Percentiles rank a stretch among this genome's conserved stretches.
Evolutionary conservation across 1,140 invertebrate species (phyloP).

Genomic region (Luehdorfia chinensis): DNA sequence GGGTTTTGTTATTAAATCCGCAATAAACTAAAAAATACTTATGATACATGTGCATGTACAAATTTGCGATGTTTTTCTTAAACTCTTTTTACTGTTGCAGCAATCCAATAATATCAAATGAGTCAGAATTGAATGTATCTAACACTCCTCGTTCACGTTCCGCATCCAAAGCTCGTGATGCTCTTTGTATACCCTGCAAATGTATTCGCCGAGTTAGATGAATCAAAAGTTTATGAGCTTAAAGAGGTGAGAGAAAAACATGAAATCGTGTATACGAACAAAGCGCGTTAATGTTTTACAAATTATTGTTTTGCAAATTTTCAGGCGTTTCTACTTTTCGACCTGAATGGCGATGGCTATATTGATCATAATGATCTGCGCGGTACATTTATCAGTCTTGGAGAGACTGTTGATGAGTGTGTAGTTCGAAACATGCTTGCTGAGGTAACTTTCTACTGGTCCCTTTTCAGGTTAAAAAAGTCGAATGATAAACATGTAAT

Average conservation of each 20-base stretch:
- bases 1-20: too few species aligned
- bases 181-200: slow-evolving; percentile 55
- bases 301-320: slow-evolving; percentile 1
- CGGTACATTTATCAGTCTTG: slow-evolving; percentile 77
- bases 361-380: slow-evolving; percentile 79
- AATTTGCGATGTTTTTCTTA: too few species aligned
- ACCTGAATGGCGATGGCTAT: slow-evolving; percentile 78
- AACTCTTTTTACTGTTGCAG: too few species aligned
- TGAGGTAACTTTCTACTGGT: slow-evolving; percentile 65
- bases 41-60: too few species aligned
- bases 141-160: slow-evolving; percentile 40
- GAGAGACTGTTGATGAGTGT: slow-evolving; percentile 76
- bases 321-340: slow-evolving; percentile 80
- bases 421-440: slow-evolving; percentile 78
- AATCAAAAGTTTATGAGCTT: slow-evolving; percentile 76
- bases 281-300: background rate
- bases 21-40: too few species aligned
- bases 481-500: too few species aligned
- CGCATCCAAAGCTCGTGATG: slow-evolving; percentile 51
- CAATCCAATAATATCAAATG: slow-evolving; percentile 31
- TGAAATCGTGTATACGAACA: background rate
- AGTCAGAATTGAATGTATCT: slow-evolving; percentile 34
- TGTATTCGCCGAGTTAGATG: slow-evolving; percentile 76
- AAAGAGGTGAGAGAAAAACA: slow-evolving; percentile 67
- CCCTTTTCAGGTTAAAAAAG: too few species aligned